Evolutionary conservation across 1,140 invertebrate species (phyloP).

Genomic region (Paraescarpia echinospica): DNA sequence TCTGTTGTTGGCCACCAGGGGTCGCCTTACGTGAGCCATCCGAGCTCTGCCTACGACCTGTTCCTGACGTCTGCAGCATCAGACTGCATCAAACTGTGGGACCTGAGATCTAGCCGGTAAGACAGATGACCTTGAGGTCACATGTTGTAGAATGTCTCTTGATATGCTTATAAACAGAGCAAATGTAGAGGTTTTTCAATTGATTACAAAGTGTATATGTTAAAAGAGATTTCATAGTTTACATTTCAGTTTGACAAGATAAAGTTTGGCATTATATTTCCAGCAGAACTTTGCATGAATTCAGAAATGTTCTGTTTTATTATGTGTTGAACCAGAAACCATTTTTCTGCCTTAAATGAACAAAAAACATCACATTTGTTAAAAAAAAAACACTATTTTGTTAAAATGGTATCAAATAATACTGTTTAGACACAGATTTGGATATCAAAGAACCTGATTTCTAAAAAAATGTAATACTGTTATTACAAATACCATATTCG

Average conservation of each 20-base stretch:
- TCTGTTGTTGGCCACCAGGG: conserved; percentile 36
- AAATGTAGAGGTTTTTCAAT: background rate
- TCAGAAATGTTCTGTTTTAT: background rate
- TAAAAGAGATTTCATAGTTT: too few species aligned
- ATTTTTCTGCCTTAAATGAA: background rate
- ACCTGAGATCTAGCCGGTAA: conserved; percentile 55
- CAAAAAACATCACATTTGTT: too few species aligned
- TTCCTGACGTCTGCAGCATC: conserved; percentile 52
- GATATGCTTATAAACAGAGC: background rate
- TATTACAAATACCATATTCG: too few species aligned
- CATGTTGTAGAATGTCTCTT: background rate
- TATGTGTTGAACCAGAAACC: background rate
- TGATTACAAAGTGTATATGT: too few species aligned
- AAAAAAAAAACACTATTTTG: too few species aligned
- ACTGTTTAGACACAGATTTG: too few species aligned
- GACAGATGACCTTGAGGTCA: background rate
- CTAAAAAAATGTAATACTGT: too few species aligned
- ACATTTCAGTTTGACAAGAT: background rate
- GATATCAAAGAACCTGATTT: too few species aligned
- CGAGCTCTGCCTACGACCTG: conserved; percentile 51
- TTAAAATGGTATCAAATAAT: too few species aligned
- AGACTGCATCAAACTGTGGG: conserved; percentile 60
- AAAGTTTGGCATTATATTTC: background rate
- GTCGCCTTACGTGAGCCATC: conserved; percentile 50
- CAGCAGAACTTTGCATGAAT: background rate